Conservation (phyloP, 2,888 invertebrate genomes). For the Barypeithes pellucidus region DNA sequence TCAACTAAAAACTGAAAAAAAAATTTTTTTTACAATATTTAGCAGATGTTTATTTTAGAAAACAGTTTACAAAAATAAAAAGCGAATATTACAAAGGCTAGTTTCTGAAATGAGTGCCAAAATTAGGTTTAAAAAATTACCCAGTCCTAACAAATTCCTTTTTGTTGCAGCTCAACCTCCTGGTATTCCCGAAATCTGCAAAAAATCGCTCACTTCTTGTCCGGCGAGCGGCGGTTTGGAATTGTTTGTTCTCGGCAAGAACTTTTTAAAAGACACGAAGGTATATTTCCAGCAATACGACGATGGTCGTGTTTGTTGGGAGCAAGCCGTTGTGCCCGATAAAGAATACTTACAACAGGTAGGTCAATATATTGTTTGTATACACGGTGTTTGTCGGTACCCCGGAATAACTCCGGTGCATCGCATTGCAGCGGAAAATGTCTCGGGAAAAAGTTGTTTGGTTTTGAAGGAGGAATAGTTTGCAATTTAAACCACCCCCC, state of each 20-base stretch:
- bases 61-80: no score
- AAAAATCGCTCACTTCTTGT: constrained; percentile 88
- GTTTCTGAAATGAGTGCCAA: background rate
- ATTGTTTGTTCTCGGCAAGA: constrained; percentile 91
- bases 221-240: constrained; percentile 87
- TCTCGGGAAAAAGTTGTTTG: no score
- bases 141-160: constrained; percentile 7
- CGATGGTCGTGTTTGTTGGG: constrained; percentile 79
- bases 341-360: constrained; percentile 93
- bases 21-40: no score
- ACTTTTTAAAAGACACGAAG: constrained; percentile 92
- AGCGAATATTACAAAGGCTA: no score
- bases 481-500: no score
- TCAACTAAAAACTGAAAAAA: no score
- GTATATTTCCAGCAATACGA: constrained; percentile 82
- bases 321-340: constrained; percentile 87
- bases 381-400: no score
- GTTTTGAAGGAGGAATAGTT: no score
- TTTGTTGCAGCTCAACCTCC: constrained; percentile 86
- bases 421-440: no score
- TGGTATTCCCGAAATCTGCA: constrained; percentile 92
- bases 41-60: no score
- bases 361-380: constrained; percentile 48
- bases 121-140: background rate
- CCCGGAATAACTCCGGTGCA: no score